Conservation (phyloP, 2,888 invertebrate species). For the Aphodius granarius region DNA sequence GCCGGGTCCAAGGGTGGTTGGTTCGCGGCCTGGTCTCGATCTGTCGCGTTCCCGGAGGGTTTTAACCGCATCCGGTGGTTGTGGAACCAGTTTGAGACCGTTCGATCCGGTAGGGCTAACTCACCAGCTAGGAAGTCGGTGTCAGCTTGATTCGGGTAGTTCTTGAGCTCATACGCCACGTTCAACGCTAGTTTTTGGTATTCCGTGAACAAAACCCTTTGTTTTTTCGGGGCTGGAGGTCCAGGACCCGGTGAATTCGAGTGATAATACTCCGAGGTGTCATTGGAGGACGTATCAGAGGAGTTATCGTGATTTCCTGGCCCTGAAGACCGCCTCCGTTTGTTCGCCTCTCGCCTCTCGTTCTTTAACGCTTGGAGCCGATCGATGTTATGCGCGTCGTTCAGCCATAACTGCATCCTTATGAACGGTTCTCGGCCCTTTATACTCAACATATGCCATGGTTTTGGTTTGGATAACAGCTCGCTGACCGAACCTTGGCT, state of each 20-base stretch:
- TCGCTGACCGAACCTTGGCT: slow-evolving; percentile 98
- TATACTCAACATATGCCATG: slow-evolving; percentile 98
- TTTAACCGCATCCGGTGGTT: slow-evolving; percentile 98
- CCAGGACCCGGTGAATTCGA: slow-evolving; percentile 83
- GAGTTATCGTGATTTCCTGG: slow-evolving; percentile 83
- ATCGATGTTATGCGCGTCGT: slow-evolving; percentile 94
- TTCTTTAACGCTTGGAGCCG: slow-evolving; percentile 88
- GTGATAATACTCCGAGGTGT: slow-evolving; percentile 86
- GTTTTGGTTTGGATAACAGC: slow-evolving; percentile 95
- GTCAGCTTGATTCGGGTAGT: slow-evolving; percentile 95
- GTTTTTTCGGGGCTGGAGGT: slow-evolving; percentile 88
- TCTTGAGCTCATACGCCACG: slow-evolving; percentile 92
- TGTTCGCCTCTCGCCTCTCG: slow-evolving; percentile 88
- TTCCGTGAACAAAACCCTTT: slow-evolving; percentile 95
- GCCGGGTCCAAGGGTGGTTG: slow-evolving; percentile 86
- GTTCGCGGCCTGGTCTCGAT: slow-evolving; percentile 69
- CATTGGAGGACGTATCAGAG: slow-evolving; percentile 85
- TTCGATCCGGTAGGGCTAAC: slow-evolving; percentile 87
- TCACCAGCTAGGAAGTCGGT: slow-evolving; percentile 94
- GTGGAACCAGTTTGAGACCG: slow-evolving; percentile 99
- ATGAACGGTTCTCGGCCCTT: slow-evolving; percentile 97
- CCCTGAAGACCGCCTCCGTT: slow-evolving; percentile 81
- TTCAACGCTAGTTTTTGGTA: slow-evolving; percentile 97
- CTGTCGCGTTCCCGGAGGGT: slow-evolving; percentile 73
- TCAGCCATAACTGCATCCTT: slow-evolving; percentile 95